Evolutionary conservation across 1,140 invertebrate species (phyloP).

Genomic region (Leptonema lineaticorne): DNA sequence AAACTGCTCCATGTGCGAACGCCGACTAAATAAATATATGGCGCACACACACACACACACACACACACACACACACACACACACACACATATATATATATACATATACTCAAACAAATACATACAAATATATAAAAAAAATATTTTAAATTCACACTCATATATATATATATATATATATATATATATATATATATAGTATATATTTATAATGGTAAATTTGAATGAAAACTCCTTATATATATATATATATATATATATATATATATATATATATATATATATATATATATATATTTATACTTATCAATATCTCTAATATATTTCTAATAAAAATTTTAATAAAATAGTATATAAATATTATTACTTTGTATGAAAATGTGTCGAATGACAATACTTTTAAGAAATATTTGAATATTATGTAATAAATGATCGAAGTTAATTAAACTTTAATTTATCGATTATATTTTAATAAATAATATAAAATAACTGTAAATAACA

Average conservation of each 20-base stretch:
- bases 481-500: too few relatives aligned
- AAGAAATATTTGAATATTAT: not conserved
- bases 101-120: not conserved
- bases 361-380: not conserved
- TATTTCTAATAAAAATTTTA: not conserved
- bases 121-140: not conserved
- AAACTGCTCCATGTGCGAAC: too few relatives aligned
- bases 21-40: too few relatives aligned
- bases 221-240: too few relatives aligned
- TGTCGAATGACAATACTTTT: not conserved
- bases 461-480: too few relatives aligned
- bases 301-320: not conserved
- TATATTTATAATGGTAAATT: not conserved
- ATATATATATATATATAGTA: not conserved
- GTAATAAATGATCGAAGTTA: not conserved
- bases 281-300: not conserved
- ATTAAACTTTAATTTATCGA: not conserved
- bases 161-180: not conserved
- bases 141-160: not conserved
- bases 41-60: too few relatives aligned
- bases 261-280: not conserved
- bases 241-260: not conserved
- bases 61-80: too few relatives aligned
- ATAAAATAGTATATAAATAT: not conserved
- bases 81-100: not conserved